Evolutionary conservation across 1,140 invertebrate species (phyloP).

Genomic region (Rhopalosiphum padi): DNA sequence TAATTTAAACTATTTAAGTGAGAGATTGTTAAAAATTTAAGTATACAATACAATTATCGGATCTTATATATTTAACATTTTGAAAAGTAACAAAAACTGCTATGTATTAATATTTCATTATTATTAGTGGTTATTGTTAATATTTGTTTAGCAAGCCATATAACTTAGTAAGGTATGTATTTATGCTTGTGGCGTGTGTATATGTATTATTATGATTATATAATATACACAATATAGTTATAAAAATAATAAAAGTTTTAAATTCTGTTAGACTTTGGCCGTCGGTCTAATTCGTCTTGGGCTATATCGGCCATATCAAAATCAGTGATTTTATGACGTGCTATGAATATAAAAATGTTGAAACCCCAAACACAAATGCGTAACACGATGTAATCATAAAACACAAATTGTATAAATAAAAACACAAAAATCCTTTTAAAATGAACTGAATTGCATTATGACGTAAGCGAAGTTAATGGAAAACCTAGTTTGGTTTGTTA

Average conservation of each 20-base stretch:
- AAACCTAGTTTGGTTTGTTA: neutral
- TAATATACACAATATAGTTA: neutral
- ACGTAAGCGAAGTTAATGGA: neutral
- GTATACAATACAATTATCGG: neutral
- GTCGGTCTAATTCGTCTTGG: neutral
- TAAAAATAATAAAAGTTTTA: conserved; percentile 2
- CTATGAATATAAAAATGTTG: neutral
- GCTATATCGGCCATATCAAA: neutral
- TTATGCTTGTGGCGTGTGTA: too few relatives aligned
- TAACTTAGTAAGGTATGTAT: neutral
- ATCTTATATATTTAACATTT: neutral
- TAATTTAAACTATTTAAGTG: neutral
- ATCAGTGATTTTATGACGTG: neutral
- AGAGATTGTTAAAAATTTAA: neutral
- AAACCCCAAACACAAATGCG: neutral
- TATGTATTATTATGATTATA: neutral
- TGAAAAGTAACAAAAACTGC: neutral
- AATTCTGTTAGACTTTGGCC: neutral
- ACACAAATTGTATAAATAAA: conserved; percentile 15
- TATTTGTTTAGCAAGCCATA: neutral
- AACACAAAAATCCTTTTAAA: conserved; percentile 34
- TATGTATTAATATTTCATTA: neutral
- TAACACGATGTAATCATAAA: conserved; percentile 2
- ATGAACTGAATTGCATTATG: neutral
- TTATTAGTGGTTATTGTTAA: neutral